Base-by-base conservation (phyloP, 2,113 vertebrate species). In the Alces alces region DNA sequence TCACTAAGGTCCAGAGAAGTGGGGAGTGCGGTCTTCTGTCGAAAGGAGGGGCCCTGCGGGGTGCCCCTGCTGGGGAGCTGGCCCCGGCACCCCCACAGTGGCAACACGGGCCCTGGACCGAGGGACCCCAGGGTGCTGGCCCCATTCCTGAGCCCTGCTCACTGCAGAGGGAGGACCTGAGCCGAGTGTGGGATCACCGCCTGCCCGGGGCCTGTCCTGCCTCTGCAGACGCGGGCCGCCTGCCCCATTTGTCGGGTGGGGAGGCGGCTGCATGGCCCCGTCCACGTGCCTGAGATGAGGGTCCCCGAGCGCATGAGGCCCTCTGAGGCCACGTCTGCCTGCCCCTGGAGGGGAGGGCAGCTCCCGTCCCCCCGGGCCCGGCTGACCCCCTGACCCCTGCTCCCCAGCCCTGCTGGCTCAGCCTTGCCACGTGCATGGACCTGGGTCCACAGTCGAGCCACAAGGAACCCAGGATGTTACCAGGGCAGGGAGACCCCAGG, bases 81-180 rank as follows among this genome's bases (percentile, higher is more conserved):
- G 16, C 45, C 57, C 5, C 15, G 5, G 14, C 13, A 12, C 16
- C 19, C 17, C 19, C 8, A 8, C 6, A 21, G 36, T 17, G 58
- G 11, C 0, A 14, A 19, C 5, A 1, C 0, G 3, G 23, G 16
- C 28, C 80, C 45, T 9, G 87, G 36, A 52, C 28, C 6, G 17
- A 83, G 36, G 17, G 27, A 30, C 2, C 6, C 47, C 80, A 6
- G 13, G 13, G 60, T 50, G 13, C 60, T 25, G 28, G 86, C 80
- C 52, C 23, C 19, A 9, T 47, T 50, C 28, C 36, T 55, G 79
- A 93, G 25, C 60, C 5, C 5, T 0, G 16, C 36, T 27, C 52
- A 19, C 64, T 91, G 50, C 66, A 54, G 30, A 79, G 61, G 43
- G 4, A 7, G 17, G 27, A 12, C 54, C 19, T 61, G 33, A 36